Conservation (phyloP, 2,797 vertebrate species). For the Heliangelus exortis region DNA sequence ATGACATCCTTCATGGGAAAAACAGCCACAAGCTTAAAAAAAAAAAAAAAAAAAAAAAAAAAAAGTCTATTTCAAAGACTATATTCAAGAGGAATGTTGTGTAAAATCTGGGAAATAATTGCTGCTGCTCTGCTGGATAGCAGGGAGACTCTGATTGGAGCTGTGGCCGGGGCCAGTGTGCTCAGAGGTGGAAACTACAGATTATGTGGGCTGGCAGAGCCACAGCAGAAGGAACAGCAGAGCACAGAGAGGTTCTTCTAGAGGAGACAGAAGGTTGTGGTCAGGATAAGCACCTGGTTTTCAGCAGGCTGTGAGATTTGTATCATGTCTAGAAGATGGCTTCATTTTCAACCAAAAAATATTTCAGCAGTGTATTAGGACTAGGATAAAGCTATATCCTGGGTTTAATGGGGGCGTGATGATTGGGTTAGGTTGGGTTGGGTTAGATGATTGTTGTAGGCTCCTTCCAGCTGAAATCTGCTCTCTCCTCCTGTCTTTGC, state of each 20-base stretch:
- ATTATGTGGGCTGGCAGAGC: neutral
- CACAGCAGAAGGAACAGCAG: neutral
- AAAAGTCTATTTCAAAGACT: neutral
- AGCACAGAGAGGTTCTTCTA: neutral
- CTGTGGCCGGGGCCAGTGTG: neutral
- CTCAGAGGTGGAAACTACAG: neutral
- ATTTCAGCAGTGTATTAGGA: neutral
- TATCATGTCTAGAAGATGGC: neutral
- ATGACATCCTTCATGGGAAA: accelerated
- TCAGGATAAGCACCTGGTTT: neutral
- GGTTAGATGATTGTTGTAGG: neutral
- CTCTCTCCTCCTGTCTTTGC: too few relatives aligned
- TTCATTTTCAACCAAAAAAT: neutral
- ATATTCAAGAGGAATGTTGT: neutral
- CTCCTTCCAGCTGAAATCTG: neutral
- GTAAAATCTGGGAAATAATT: neutral
- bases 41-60: neutral
- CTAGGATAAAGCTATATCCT: neutral
- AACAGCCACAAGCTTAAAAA: neutral
- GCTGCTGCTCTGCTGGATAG: neutral
- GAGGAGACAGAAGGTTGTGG: neutral
- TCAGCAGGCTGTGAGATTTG: neutral
- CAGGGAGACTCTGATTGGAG: accelerated
- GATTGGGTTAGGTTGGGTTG: neutral
- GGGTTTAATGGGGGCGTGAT: neutral